phyloP scores from a whole-genome alignment of 2,113 vertebrate genomes.

The Sialia sialis region DNA sequence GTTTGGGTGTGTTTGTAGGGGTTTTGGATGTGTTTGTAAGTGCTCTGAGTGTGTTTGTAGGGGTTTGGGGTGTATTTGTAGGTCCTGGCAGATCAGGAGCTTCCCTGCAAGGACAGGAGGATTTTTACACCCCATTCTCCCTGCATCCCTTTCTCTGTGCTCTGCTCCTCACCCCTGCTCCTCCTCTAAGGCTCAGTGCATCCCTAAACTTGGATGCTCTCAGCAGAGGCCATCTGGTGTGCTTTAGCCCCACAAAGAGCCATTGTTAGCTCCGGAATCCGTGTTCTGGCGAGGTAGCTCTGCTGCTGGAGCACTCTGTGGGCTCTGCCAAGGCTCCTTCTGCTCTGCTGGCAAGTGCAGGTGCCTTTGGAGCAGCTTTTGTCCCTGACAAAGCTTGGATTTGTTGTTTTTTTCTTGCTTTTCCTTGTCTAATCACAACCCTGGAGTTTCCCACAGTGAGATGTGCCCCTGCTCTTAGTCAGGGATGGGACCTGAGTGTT shows the following conservation, averaged over 20 bases:
- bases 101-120: not conserved
- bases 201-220: not conserved
- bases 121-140: not conserved
- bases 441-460: not conserved
- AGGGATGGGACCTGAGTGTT: not conserved
- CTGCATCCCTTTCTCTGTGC: not conserved
- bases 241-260: not conserved
- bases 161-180: not conserved
- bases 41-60: too few relatives aligned
- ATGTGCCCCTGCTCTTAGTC: not conserved
- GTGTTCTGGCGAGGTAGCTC: not conserved
- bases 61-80: not conserved
- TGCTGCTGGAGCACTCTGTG: not conserved
- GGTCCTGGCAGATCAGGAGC: not conserved
- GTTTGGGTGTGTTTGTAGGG: too few relatives aligned
- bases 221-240: not conserved
- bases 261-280: slow-evolving; percentile 22
- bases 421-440: not conserved
- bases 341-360: slow-evolving; percentile 26
- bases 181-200: not conserved
- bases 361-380: not conserved
- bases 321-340: not conserved
- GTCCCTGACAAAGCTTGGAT: not conserved
- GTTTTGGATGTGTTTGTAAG: too few relatives aligned
- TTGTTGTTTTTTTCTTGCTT: not conserved